These are phyloP conservation scores for Formicarius rufipectus DNA, from an alignment of 2,113 vertebrate species.

Conservation along the genomic window DNA sequence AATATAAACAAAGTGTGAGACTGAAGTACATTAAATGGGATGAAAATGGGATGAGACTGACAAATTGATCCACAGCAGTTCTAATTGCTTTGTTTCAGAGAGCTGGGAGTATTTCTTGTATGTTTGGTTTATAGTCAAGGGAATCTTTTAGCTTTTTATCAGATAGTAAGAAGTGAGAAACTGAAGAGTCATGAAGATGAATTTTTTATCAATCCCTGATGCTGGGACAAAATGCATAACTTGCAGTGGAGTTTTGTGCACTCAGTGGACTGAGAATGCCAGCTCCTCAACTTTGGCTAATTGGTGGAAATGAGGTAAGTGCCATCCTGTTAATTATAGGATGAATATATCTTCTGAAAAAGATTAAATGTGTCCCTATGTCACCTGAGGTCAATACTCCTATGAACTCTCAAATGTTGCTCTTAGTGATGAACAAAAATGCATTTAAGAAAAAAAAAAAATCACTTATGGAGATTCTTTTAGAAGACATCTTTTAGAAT, in stretches of 20 bases:
- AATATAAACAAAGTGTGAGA: neutral
- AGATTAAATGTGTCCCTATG: neutral
- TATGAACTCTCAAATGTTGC: neutral
- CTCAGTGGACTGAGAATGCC: neutral
- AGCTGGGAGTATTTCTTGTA: neutral
- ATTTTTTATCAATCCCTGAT: neutral
- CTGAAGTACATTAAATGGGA: neutral
- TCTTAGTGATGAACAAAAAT: neutral
- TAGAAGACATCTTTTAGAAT: neutral
- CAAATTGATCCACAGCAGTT: neutral
- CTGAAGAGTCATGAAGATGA: neutral
- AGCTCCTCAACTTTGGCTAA: neutral
- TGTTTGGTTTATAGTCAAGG: neutral
- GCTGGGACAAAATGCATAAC: neutral
- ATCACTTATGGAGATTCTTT: accelerated
- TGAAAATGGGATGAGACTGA: neutral
- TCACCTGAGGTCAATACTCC: neutral
- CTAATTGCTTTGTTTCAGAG: neutral
- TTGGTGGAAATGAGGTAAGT: neutral
- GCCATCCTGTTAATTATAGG: neutral
- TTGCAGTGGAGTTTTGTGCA: neutral
- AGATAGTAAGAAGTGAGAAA: neutral
- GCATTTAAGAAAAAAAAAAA: neutral
- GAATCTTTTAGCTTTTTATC: neutral
- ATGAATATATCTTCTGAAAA: neutral